Percentiles rank a stretch among this genome's conserved stretches.
Conservation (phyloP, 2,888 invertebrate genomes). For the Andricus curvator region DNA sequence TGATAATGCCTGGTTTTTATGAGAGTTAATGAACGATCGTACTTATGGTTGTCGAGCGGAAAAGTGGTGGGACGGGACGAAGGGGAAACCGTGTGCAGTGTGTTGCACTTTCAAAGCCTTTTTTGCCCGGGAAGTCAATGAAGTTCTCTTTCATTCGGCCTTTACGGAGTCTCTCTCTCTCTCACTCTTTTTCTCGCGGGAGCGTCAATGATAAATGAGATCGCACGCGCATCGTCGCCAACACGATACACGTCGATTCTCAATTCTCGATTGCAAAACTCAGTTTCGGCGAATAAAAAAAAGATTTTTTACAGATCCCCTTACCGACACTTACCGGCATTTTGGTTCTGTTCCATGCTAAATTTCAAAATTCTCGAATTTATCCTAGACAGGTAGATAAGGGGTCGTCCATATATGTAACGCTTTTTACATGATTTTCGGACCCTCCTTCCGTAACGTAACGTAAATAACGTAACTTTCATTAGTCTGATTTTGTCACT, state of each 20-base stretch:
- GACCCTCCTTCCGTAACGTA: too few relatives aligned
- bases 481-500: too few relatives aligned
- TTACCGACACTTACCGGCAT: too few relatives aligned
- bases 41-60: constrained; percentile 72
- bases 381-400: too few relatives aligned
- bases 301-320: too few relatives aligned
- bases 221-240: constrained; percentile 54
- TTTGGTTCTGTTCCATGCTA: too few relatives aligned
- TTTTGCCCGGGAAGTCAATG: constrained; percentile 64
- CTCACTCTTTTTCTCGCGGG: constrained; percentile 55
- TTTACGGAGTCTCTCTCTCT: constrained; percentile 50
- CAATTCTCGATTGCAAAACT: background rate
- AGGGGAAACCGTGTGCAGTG: constrained; percentile 53
- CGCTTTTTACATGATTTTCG: too few relatives aligned
- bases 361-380: too few relatives aligned
- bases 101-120: constrained; percentile 71
- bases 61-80: constrained; percentile 74
- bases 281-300: too few relatives aligned
- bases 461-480: too few relatives aligned
- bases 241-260: constrained; percentile 33
- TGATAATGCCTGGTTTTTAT: constrained; percentile 67
- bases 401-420: too few relatives aligned
- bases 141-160: constrained; percentile 65
- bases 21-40: constrained; percentile 70
- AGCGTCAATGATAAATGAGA: constrained; percentile 58